phyloP scores from a whole-genome alignment of 2,888 invertebrate species.

The Phytoseiulus persimilis region DNA sequence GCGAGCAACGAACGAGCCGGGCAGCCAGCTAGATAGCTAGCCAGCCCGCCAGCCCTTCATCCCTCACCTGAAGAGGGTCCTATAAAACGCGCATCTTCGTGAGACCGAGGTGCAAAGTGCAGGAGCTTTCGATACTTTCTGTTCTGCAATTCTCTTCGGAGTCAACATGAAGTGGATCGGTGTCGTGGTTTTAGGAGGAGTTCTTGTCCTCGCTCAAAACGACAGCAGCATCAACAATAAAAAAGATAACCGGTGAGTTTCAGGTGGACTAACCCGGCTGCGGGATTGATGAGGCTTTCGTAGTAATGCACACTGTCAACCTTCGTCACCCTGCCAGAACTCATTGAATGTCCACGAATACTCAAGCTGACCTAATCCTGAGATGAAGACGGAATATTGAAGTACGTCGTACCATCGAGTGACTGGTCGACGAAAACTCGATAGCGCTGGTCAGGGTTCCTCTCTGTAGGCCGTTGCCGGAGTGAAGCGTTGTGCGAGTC shows the following conservation, averaged over 20 bases:
- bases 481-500: too few species aligned
- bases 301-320: too few species aligned
- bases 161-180: constrained; percentile 26
- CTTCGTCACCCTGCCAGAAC: too few species aligned
- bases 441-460: too few species aligned
- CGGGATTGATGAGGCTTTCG: too few species aligned
- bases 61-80: constrained; percentile 5
- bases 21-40: not conserved
- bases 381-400: too few species aligned
- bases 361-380: too few species aligned
- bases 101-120: not conserved
- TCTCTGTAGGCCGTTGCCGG: too few species aligned
- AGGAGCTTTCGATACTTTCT: not conserved
- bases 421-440: too few species aligned
- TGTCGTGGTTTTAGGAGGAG: constrained; percentile 14
- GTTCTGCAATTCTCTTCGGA: not conserved
- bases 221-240: not conserved
- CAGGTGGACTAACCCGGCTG: too few species aligned
- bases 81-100: constrained; percentile 5
- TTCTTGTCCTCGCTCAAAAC: constrained; percentile 24
- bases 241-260: constrained; percentile 7
- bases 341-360: too few species aligned
- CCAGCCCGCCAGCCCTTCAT: not conserved
- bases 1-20: not conserved
- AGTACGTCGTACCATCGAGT: too few species aligned